These are phyloP conservation scores for Sylvilagus floridanus DNA, from an alignment of 2,797 vertebrate species.

Conservation along the genomic window DNA sequence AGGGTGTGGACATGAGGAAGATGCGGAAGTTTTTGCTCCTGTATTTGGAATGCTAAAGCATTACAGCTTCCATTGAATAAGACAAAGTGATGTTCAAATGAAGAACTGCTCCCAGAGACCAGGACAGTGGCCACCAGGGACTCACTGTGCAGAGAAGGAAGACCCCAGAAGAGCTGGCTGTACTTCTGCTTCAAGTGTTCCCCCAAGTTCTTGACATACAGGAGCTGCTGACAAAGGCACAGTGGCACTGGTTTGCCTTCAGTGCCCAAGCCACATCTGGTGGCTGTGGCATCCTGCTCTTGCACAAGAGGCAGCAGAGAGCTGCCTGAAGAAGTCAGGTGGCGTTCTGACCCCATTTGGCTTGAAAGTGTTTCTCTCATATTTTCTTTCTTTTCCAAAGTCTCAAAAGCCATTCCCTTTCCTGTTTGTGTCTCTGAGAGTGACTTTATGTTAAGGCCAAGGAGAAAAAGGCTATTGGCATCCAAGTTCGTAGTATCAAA, in stretches of 20 bases:
- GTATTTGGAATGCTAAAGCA: neutral
- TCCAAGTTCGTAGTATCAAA: neutral
- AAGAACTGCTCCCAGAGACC: neutral
- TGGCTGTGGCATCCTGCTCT: neutral
- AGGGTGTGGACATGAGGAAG: neutral
- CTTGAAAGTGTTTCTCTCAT: neutral
- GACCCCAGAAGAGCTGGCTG: slow-evolving; percentile 66
- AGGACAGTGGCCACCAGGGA: slow-evolving; percentile 52
- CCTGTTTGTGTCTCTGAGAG: slow-evolving; percentile 27
- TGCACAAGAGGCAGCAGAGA: neutral
- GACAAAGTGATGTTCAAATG: neutral
- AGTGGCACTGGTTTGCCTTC: neutral
- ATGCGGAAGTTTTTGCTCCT: neutral
- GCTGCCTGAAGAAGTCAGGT: neutral
- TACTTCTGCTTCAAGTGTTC: slow-evolving; percentile 31
- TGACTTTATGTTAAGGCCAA: neutral
- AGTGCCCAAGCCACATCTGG: neutral
- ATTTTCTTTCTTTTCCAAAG: neutral
- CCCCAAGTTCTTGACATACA: neutral
- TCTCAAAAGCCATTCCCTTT: neutral
- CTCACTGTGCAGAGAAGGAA: slow-evolving; percentile 65
- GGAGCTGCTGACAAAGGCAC: neutral
- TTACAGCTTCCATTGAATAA: slow-evolving; percentile 63
- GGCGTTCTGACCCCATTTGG: neutral
- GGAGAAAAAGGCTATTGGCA: neutral